Percentiles rank a stretch among this genome's conserved stretches.
Conservation (phyloP, 2,888 invertebrate genomes). For the Stenodema calcarata region DNA sequence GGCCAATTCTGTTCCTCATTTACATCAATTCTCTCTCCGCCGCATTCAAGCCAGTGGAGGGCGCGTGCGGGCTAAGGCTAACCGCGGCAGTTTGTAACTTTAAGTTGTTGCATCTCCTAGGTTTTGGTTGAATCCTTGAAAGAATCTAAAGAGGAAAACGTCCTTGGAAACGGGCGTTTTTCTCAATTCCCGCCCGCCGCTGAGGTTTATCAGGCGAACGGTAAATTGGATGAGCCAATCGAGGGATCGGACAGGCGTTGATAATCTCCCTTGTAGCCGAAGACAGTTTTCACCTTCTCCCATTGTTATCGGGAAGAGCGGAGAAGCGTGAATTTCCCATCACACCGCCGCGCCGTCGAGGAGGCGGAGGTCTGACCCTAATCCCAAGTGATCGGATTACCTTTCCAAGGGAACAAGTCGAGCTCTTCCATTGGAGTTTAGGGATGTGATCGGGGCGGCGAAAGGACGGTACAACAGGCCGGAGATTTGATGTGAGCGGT, state of each 20-base stretch:
- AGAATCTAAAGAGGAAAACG: no score
- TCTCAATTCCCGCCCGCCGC: neutral
- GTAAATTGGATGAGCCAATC: neutral
- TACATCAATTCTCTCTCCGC: no score
- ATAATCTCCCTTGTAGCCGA: neutral
- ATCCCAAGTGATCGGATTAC: neutral
- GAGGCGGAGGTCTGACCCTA: neutral
- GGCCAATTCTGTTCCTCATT: no score
- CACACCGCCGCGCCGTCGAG: neutral
- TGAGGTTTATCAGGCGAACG: neutral
- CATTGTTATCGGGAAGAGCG: neutral
- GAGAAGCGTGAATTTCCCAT: neutral
- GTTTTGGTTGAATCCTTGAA: no score
- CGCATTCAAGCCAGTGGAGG: no score
- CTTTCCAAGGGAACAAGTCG: neutral
- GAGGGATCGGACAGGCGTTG: neutral
- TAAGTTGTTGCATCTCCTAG: no score
- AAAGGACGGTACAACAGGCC: neutral
- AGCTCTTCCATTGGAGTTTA: neutral
- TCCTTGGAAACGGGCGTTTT: neutral
- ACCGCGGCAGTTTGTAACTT: no score
- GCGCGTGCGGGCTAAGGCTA: no score
- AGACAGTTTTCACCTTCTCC: neutral
- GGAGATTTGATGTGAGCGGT: neutral
- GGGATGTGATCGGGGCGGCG: neutral